Base-by-base conservation (phyloP, 2,797 vertebrate species). In the Spheniscus humboldti region DNA sequence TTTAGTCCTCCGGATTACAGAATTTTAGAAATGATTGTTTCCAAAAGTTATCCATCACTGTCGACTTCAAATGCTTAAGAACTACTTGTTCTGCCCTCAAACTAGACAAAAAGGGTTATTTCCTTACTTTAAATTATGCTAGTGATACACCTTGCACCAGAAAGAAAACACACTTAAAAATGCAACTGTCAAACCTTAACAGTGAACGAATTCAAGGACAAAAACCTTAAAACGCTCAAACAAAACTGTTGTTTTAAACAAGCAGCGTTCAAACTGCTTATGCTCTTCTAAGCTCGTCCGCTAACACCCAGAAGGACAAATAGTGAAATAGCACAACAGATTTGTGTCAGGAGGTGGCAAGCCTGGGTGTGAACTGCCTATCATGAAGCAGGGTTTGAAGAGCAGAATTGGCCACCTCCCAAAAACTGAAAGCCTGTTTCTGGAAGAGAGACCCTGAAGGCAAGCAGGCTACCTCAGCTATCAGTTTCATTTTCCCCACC, bases 261-360 rank as follows among this genome's bases (percentile, higher is more conserved):
- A 88, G 60, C 11, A 45, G 43, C 57, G 93, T 88, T 82, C 86
- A 94, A 96, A 82, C 47, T 7, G 13, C 77, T 95, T 48, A 27
- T 5, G 47, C 68, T 93, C 86, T 41, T 63, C 84, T 35, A 47
- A 81, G 62, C 87, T 67, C 17, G 5, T 88, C 89, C 33, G 4
- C 73, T 88, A 91, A 60, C 85, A 77, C 62, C 57, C 73, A 75
- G 72, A 94, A 93, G 95, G 95, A 96, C 94, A 95, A 96, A 88
- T 25, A 97, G 93, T 31, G 91, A 96, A 96, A 92, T 95, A 94
- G 79, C 95, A 96, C 92, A 86, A 92, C 96, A 97, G 96, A 95
- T 96, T 95, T 96, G 95, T 96, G 96, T 95, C 96, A 92, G 96
- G 84, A 96, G 95, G 95, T 96, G 96, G 94, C 87, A 95, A 94